Evolutionary conservation across 2,888 invertebrate species (phyloP), one percentile per base, ranked within the genome.

Genomic region (Vanessa cardui): DNA sequence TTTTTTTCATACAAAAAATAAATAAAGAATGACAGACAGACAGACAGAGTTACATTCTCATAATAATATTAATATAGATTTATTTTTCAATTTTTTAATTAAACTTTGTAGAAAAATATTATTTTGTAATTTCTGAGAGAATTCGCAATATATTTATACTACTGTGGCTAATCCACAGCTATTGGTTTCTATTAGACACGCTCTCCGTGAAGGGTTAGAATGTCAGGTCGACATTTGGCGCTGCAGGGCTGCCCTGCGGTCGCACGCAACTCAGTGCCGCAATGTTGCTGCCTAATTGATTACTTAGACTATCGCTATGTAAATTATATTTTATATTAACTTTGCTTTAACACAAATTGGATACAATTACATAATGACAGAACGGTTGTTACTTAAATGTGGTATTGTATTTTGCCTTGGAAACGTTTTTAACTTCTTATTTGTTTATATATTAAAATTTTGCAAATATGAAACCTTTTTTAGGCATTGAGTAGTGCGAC

Each of bases 181-280:
- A 58, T 33, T 20, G 18, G 20, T 63, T 44, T 52, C 46, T 50
- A 72, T 70, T 70, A 65, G 72, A 59, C 49, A 71, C 73, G 73
- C 70, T 70, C 56, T 59, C 62, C 67, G 59, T 60, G 75, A 75
- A 76, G 82, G 80, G 83, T 79, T 76, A 66, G 68, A 64, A 56
- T 56, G 39, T 39, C 56, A 56, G 39, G 39, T 70, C 77, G 80
- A 79, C 81, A 84, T 83, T 83, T 83, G 81, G 82, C 76, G 76
- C 72, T 66, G 68, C 70, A 69, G 62, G 68, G 68, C 70, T 69
- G 63, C 71, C 68, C 69, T 72, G 74, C 72, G 77, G 75, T 77
- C 77, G 74, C 78, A 78, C 78, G 73, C 75, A 73, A 78, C 75
- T 75, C 75, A 73, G 74, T 75, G 71, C 73, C 71, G 73, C 78